Evolutionary conservation across 2,797 vertebrate genomes (phyloP).

Genomic region (Molossus molossus): DNA sequence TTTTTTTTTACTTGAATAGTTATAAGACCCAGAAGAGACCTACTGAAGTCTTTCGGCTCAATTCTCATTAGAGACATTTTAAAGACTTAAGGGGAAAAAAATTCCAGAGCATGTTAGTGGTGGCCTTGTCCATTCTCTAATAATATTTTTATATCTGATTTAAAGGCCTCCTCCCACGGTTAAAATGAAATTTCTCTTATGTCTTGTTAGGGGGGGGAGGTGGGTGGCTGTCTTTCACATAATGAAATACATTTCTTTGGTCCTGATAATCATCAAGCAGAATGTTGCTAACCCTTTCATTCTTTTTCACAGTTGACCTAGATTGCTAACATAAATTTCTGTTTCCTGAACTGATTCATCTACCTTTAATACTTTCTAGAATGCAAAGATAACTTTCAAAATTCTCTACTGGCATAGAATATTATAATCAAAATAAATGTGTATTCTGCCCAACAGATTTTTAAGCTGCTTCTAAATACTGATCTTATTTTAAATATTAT

Average conservation of each 20-base stretch:
- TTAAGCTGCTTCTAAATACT: conserved; percentile 60
- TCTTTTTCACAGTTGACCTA: conserved; percentile 15
- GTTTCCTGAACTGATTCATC: conserved; percentile 39
- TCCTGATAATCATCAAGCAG: conserved; percentile 33
- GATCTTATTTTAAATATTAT: conserved; percentile 36
- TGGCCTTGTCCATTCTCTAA: conserved; percentile 5
- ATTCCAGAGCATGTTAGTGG: not conserved
- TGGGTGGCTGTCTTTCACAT: conserved; percentile 25
- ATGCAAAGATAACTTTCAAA: conserved; percentile 57
- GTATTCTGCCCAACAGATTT: conserved; percentile 10
- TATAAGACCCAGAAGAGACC: not conserved
- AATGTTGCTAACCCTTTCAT: conserved; percentile 42
- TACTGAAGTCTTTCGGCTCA: not conserved
- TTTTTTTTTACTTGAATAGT: not conserved
- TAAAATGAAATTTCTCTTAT: conserved; percentile 46
- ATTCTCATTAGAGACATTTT: conserved; percentile 39
- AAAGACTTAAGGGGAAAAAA: not conserved
- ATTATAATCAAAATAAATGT: conserved; percentile 55
- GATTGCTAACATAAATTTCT: conserved; percentile 35
- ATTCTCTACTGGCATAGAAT: not conserved
- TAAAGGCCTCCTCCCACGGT: not conserved
- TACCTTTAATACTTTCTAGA: conserved; percentile 45
- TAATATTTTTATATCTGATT: conserved; percentile 47
- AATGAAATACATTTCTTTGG: conserved; percentile 60
- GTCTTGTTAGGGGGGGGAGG: conserved; percentile 1